A percentile compares a stretch with the other conserved stretches of the same genome.
These are phyloP conservation scores for Oreortyx pictus DNA, from an alignment of 2,797 vertebrate genomes.

Conservation along the genomic window DNA sequence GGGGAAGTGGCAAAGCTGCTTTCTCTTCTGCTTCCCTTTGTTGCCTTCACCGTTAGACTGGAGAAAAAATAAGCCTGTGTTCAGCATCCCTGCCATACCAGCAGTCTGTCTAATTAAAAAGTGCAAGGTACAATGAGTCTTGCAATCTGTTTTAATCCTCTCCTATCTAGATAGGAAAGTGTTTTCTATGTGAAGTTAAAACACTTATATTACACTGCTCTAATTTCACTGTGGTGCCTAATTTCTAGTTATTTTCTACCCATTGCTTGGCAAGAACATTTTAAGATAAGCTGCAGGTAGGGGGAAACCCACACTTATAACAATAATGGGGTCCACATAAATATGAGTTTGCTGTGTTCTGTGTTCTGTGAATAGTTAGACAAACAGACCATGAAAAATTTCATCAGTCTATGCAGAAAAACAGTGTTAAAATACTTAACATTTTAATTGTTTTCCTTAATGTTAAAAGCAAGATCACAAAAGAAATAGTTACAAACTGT, in stretches of 20 bases:
- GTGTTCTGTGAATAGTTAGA: background rate
- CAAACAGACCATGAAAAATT: background rate
- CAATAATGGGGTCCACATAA: background rate
- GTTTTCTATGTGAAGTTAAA: conserved; percentile 24
- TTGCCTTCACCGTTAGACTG: background rate
- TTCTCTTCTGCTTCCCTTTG: conserved; percentile 25
- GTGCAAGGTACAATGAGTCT: conserved; percentile 51
- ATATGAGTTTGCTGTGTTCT: background rate
- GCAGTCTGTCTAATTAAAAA: conserved; percentile 64
- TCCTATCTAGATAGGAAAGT: background rate
- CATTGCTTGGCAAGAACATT: background rate
- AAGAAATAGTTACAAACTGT: background rate
- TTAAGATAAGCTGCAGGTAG: background rate
- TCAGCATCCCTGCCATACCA: background rate
- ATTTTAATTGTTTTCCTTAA: background rate
- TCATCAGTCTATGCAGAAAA: background rate
- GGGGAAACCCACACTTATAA: background rate
- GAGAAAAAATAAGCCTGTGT: conserved; percentile 22
- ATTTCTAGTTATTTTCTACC: background rate
- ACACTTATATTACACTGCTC: background rate
- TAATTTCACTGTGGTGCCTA: background rate
- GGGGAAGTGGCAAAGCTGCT: background rate
- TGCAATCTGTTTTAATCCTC: conserved; percentile 55
- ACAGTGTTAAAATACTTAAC: background rate
- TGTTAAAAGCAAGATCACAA: background rate